Evolutionary conservation across 1,140 invertebrate genomes (phyloP), one percentile per base, ranked within the genome.

Genomic region (Atopsyche davidsoni): DNA sequence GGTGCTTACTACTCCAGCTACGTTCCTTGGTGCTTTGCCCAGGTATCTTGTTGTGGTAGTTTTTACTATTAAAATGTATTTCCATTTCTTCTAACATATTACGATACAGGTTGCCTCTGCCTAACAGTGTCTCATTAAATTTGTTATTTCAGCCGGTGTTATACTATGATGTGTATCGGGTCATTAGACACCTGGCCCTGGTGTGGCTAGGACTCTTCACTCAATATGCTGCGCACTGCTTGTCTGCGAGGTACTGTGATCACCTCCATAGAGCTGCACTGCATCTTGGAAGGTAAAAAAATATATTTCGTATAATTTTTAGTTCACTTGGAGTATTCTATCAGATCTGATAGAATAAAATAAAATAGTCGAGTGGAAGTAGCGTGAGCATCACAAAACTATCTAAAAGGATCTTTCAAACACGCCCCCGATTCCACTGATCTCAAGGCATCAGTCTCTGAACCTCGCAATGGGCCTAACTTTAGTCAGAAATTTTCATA

Each of bases 1-100:
- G 91, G 87, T 60, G 89, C 92, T 0, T 97, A 96, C 65, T 93
- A 96, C 67, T 83, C 87, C 57, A 87, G 85, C 47, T 87, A 96
- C 64, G 82, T 96, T 17, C 94, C 94, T 0, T 87, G 92, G 60
- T 85, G 85, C 62, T 91, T 94, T 78, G 85, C 86, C 17, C 82
- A 87, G 77, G 87, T 89, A 67, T 43, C 4, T 34, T 4, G 2
- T 22, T 13, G 21, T 13, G 24, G 23, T 31, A 23, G 18, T 18
- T 36, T 17, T 4, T 36, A 46, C n/a, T n/a, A n/a, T 6, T 45
- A 42, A 44, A 14, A 13, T 42, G 34, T n/a, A n/a, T n/a, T n/a
- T n/a, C n/a, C n/a, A n/a, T n/a, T n/a, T n/a, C n/a, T n/a, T n/a
- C n/a, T n/a, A n/a, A n/a, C n/a, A n/a, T n/a, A n/a, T n/a, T n/a